phyloP scores from a whole-genome alignment of 2,113 vertebrate genomes.

The Eupsittula cactorum region DNA sequence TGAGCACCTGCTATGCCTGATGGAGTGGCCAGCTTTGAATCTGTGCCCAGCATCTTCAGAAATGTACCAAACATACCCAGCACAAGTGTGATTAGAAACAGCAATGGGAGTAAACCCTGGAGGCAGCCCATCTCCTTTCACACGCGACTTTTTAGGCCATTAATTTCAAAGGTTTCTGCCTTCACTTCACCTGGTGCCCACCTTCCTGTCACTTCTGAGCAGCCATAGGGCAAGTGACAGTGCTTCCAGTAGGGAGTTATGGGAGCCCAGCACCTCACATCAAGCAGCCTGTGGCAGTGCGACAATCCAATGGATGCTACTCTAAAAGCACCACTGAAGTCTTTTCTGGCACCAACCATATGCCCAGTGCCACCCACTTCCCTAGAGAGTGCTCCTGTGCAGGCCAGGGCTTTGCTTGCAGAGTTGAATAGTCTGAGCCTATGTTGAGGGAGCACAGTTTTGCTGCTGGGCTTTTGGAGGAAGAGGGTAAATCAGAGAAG shows the following conservation, averaged over 20 bases:
- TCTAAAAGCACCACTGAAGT: background rate
- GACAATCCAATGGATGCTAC: background rate
- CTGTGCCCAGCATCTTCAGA: background rate
- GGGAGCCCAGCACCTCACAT: background rate
- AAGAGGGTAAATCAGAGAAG: background rate
- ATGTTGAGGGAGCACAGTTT: background rate
- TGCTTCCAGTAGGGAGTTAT: background rate
- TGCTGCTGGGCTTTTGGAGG: background rate
- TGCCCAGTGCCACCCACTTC: background rate
- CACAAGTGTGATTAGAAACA: background rate
- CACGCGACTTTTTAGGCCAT: background rate
- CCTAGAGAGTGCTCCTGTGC: background rate
- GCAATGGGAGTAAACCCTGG: background rate
- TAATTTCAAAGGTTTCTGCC: background rate
- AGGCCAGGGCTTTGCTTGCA: background rate
- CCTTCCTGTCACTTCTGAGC: background rate
- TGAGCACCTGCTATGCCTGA: constrained; percentile 33
- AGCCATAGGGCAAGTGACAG: background rate
- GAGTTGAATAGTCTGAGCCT: background rate
- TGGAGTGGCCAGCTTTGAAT: background rate
- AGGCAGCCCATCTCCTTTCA: background rate
- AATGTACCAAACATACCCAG: background rate
- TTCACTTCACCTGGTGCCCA: background rate
- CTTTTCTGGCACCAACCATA: background rate
- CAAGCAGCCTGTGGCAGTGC: background rate